Evolutionary conservation across 2,888 invertebrate species (phyloP).

Genomic region (Orthosia gothica): DNA sequence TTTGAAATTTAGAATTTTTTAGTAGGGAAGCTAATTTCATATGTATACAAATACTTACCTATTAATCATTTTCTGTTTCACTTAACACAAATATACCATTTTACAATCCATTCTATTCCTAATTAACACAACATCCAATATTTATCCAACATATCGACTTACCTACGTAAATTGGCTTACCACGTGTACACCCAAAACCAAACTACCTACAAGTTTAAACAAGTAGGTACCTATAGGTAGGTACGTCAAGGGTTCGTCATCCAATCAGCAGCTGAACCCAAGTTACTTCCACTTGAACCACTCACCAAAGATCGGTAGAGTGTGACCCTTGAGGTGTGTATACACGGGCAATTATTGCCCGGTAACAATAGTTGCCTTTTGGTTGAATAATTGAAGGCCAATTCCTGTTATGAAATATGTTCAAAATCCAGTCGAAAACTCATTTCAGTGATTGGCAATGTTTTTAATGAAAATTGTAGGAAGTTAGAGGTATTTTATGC

Average conservation of each 20-base stretch:
- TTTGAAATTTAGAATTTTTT: too few species aligned
- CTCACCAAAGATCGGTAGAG: slow-evolving; percentile 45
- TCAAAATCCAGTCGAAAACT: too few species aligned
- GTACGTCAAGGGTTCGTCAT: slow-evolving; percentile 24
- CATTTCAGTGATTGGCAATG: too few species aligned
- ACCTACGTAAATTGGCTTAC: slow-evolving; percentile 22
- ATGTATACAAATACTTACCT: too few species aligned
- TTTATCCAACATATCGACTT: slow-evolving; percentile 7
- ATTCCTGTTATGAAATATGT: too few species aligned
- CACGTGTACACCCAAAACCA: too few species aligned
- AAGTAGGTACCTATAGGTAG: neutral
- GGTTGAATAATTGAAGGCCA: neutral
- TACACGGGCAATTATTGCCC: neutral
- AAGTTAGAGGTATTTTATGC: too few species aligned
- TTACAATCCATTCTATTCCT: too few species aligned
- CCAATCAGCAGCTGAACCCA: slow-evolving; percentile 47
- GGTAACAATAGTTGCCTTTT: neutral
- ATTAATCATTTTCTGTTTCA: too few species aligned
- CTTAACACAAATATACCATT: too few species aligned
- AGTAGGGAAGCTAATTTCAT: too few species aligned
- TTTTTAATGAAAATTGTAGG: too few species aligned
- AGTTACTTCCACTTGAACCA: slow-evolving; percentile 45
- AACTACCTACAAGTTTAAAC: neutral
- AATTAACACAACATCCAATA: neutral
- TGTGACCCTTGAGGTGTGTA: slow-evolving; percentile 10